Base-by-base conservation (phyloP, 2,888 invertebrate genomes). In the Tridacna gigas region DNA sequence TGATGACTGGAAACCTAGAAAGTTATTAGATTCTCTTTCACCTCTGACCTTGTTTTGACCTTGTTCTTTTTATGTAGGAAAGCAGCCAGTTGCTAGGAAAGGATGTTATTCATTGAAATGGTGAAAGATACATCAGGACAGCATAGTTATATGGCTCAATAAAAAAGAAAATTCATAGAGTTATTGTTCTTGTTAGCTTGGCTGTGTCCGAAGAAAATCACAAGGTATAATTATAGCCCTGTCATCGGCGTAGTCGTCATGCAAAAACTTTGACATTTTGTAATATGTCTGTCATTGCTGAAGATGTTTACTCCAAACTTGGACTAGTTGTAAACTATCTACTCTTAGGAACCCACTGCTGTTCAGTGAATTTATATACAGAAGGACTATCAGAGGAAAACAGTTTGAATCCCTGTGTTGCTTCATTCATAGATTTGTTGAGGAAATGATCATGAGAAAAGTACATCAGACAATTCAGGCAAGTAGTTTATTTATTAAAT, bases 281-380 rank as follows among this genome's bases (percentile, higher is more conserved):
- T n/a, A n/a, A n/a, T n/a, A n/a, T n/a, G n/a, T n/a, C n/a, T n/a
- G n/a, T n/a, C n/a, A n/a, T n/a, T n/a, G n/a, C n/a, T n/a, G n/a
- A n/a, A n/a, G n/a, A n/a, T n/a, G n/a, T n/a, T n/a, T n/a, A n/a
- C 18, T 51, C 51, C 51, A 51, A 11, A 51, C 18, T 51, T 13
- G 51, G 18, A 18, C 51, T 18, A 51, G 51, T 13, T 13, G 18
- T 51, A 13, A 11, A 51, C 11, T 13, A 51, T 60, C 22, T n/a
- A n/a, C n/a, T 26, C 25, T 65, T 28, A 65, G 65, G 65, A 65
- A 65, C 20, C 65, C 65, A 65, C 28, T 65, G 12, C 65, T 65
- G 25, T 65, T 28, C 12, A 28, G 11, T 65, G 65, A 65, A 26
- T 65, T 65, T 65, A 28, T 65, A 12, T 65, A 65, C 65, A 20